Evolutionary conservation across 2,888 invertebrate genomes (phyloP).

Genomic region (Aspidiotus destructor): DNA sequence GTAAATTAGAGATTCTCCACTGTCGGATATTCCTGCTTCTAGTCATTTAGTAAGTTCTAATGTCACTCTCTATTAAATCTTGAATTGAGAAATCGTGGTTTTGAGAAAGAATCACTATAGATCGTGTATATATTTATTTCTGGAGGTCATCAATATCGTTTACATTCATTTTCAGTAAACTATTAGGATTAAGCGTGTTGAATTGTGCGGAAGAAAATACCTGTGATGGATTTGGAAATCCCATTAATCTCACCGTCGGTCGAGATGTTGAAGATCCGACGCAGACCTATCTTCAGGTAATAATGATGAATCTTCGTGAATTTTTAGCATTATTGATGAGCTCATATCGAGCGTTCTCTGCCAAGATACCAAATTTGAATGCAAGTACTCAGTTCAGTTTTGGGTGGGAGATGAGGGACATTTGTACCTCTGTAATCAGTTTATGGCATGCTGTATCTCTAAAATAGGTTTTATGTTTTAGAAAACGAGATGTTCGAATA

Average conservation of each 20-base stretch:
- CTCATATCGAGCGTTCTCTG: too few species aligned
- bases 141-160: neutral
- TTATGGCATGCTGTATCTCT: too few species aligned
- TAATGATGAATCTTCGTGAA: neutral
- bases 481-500: too few species aligned
- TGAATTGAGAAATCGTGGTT: neutral
- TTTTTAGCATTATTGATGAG: too few species aligned
- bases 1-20: conserved; percentile 21
- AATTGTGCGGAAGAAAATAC: neutral
- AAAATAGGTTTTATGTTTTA: too few species aligned
- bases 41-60: conserved; percentile 19
- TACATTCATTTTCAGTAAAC: neutral
- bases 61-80: neutral
- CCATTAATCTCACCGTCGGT: neutral
- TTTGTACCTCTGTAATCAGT: too few species aligned
- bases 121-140: too few species aligned
- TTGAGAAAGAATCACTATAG: neutral
- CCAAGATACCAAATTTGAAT: too few species aligned
- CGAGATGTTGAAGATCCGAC: neutral
- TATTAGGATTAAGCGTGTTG: neutral
- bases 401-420: too few species aligned
- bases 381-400: too few species aligned
- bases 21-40: conserved; percentile 14
- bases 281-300: neutral
- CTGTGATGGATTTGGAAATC: neutral